Conservation (phyloP, 2,797 vertebrate species). For the Phrynocephalus forsythii region DNA sequence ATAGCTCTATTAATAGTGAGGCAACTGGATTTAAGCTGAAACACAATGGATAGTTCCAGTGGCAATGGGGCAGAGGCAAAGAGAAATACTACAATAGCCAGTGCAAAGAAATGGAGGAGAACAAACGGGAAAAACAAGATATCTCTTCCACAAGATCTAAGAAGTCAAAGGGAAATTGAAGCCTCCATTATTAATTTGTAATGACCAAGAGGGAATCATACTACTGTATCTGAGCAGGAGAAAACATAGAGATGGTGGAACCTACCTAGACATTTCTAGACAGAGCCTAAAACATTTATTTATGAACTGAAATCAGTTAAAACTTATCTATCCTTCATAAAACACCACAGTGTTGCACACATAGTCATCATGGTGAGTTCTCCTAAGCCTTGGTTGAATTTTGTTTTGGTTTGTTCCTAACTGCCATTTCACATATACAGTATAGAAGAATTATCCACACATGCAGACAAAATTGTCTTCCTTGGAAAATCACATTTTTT, state of each 20-base stretch:
- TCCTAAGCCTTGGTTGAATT: constrained; percentile 32
- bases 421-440: constrained; percentile 35
- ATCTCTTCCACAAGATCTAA: no score
- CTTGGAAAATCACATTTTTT: constrained; percentile 58
- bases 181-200: no score
- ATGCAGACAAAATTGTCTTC: constrained; percentile 51
- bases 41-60: no score
- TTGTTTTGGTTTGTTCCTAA: not conserved
- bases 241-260: no score
- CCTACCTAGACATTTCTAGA: not conserved
- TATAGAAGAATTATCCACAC: constrained; percentile 46
- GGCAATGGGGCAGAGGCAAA: no score
- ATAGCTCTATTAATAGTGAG: no score
- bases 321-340: not conserved
- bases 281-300: not conserved
- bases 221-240: no score
- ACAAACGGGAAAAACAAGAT: no score
- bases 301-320: not conserved
- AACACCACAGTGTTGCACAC: not conserved
- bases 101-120: no score
- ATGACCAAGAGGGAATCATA: not conserved
- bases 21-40: no score
- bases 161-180: no score
- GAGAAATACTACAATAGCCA: no score
- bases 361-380: constrained; percentile 25